Evolutionary conservation across 2,797 vertebrate species (phyloP).

Genomic region (Alauda arvensis): DNA sequence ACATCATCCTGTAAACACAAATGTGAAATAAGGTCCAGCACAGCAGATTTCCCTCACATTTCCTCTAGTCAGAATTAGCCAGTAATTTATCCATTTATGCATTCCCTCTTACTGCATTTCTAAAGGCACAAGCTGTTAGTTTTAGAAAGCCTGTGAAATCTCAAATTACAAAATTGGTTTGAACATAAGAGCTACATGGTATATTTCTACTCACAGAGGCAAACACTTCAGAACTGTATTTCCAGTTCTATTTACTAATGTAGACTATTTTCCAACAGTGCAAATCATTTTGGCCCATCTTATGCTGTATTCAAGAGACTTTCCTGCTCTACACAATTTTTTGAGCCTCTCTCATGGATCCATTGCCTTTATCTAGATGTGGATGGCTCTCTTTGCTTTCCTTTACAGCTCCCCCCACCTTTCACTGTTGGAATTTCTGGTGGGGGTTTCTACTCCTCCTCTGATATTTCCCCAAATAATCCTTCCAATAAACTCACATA

Average conservation of each 20-base stretch:
- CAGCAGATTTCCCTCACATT: neutral
- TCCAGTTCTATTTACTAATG: neutral
- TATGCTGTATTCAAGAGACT: neutral
- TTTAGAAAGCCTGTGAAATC: neutral
- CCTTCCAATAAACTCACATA: neutral
- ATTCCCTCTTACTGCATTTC: neutral
- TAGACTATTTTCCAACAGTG: neutral
- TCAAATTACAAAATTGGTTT: neutral
- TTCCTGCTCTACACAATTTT: neutral
- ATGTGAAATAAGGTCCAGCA: neutral
- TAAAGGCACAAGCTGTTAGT: neutral
- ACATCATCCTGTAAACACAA: neutral
- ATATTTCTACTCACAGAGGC: neutral
- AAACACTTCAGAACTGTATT: neutral
- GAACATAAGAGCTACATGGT: neutral
- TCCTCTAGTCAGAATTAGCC: neutral
- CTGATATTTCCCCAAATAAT: neutral
- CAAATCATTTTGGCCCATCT: neutral
- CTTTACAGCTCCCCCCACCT: fast-evolving
- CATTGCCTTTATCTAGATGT: neutral
- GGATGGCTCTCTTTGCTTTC: neutral
- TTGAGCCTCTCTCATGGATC: neutral
- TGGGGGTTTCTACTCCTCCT: fast-evolving
- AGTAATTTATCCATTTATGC: neutral
- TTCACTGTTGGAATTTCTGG: neutral